Conservation (phyloP, 2,888 invertebrate genomes). For the Pilophorus perplexus region DNA sequence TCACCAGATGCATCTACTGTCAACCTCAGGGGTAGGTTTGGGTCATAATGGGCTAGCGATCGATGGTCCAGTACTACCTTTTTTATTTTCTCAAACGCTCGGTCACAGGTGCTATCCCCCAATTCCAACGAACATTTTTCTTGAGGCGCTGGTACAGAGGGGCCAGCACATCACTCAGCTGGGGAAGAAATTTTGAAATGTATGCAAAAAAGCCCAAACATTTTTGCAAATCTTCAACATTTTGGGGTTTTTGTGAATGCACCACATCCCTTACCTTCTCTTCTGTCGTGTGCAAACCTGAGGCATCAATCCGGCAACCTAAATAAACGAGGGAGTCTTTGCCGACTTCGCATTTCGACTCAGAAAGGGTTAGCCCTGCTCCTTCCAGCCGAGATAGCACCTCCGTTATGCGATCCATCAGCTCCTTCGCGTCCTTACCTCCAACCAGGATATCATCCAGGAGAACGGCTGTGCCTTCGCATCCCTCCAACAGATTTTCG, state of each 20-base stretch:
- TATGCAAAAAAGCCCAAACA: constrained; percentile 34
- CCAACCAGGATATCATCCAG: constrained; percentile 48
- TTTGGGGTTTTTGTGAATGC: constrained; percentile 1
- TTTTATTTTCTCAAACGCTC: constrained; percentile 11
- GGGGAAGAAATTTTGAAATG: constrained; percentile 8
- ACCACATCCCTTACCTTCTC: background rate
- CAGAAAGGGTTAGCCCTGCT: constrained; percentile 6
- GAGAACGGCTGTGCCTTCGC: constrained; percentile 40
- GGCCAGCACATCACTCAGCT: background rate
- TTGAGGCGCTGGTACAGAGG: background rate
- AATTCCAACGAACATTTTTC: background rate
- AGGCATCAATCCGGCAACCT: constrained; percentile 18
- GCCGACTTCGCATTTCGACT: constrained; percentile 6
- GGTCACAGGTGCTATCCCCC: background rate
- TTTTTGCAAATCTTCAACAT: background rate
- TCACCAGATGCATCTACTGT: constrained; percentile 6
- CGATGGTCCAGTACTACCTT: background rate
- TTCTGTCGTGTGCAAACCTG: constrained; percentile 36
- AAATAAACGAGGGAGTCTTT: background rate
- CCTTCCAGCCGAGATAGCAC: constrained; percentile 2
- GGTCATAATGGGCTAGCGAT: constrained; percentile 14
- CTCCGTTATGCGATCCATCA: background rate
- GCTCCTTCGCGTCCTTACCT: constrained; percentile 44
- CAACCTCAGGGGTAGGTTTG: constrained; percentile 11
- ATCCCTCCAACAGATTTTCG: constrained; percentile 50